Percentiles rank a stretch among this genome's conserved stretches.
phyloP scores from a whole-genome alignment of 2,113 vertebrate species.

The Sebastes fasciatus region DNA sequence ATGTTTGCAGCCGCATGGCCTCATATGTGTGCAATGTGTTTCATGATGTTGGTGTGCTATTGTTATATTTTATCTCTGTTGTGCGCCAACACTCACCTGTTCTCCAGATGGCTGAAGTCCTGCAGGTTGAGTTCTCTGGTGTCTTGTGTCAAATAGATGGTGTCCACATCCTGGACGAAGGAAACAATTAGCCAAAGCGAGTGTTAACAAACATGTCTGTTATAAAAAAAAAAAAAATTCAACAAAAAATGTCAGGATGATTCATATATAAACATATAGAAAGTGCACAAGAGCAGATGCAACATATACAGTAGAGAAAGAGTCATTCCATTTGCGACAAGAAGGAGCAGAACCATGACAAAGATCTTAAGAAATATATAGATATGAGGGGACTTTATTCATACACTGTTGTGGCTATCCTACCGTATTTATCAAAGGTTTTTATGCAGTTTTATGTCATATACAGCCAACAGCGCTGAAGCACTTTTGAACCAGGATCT shows the following conservation, averaged over 20 bases:
- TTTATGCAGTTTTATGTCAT: constrained; percentile 16
- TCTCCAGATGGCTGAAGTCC: constrained; percentile 97
- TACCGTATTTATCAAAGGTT: constrained; percentile 28
- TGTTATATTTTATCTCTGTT: background rate
- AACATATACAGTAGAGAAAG: background rate
- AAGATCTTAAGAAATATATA: background rate
- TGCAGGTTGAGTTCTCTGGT: constrained; percentile 95
- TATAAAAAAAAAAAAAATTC: background rate
- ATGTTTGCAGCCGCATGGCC: background rate
- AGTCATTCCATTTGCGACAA: background rate
- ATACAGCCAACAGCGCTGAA: background rate
- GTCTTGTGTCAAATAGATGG: constrained; percentile 98
- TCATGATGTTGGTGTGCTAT: background rate
- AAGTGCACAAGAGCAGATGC: background rate
- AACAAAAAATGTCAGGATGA: background rate
- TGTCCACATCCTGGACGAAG: constrained; percentile 92
- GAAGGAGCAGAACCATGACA: background rate
- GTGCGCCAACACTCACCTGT: constrained; percentile 85
- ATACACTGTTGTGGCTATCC: background rate
- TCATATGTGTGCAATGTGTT: background rate
- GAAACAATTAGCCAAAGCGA: constrained; percentile 10
- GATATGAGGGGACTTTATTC: background rate
- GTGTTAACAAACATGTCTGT: background rate
- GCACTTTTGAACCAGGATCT: background rate
- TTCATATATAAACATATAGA: background rate